Evolutionary conservation across 30 jellyfish, hydroid and myxozoan genomes (phyloP), one percentile per base, ranked within the genome.

Genomic region (Hydra vulgaris): DNA sequence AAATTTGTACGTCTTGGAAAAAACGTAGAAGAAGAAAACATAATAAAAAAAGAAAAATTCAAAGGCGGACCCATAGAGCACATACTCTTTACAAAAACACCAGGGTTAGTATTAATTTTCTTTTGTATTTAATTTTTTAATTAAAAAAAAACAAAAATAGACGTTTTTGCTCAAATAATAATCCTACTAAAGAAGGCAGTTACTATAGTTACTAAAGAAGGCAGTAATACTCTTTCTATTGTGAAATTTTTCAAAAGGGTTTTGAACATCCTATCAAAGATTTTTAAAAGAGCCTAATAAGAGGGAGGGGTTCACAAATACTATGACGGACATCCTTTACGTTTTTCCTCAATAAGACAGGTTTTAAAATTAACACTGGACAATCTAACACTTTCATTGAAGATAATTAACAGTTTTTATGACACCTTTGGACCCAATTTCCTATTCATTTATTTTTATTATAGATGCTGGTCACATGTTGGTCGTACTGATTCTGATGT

Each of bases 381-480:
- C 5, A 12, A n/a, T n/a, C n/a, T n/a, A n/a, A n/a, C 61, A 40
- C 61, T 40, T 40, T 40, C 12, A 40, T 3, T 40, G 61, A 40
- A 5, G 61, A 3, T 5, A 40, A 40, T 40, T 40, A n/a, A n/a
- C n/a, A n/a, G n/a, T n/a, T n/a, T n/a, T n/a, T n/a, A n/a, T n/a
- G n/a, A n/a, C n/a, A n/a, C n/a, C n/a, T n/a, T n/a, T n/a, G n/a
- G n/a, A n/a, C n/a, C n/a, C n/a, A n/a, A n/a, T n/a, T n/a, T n/a
- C n/a, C n/a, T n/a, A n/a, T n/a, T n/a, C n/a, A n/a, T n/a, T n/a
- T n/a, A n/a, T n/a, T 40, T 40, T 40, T 40, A 3, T 40, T 40
- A 40, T 53, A 92, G 98, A 27, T 92, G 98, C 71, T 92, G 96
- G 96, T 87, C 98, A 15, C 73, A 72, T 18, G 96, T 92, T 74